These are phyloP conservation scores for Drosophila neoperkinsi DNA, from an alignment of 2,888 invertebrate genomes.

Conservation along the genomic window DNA sequence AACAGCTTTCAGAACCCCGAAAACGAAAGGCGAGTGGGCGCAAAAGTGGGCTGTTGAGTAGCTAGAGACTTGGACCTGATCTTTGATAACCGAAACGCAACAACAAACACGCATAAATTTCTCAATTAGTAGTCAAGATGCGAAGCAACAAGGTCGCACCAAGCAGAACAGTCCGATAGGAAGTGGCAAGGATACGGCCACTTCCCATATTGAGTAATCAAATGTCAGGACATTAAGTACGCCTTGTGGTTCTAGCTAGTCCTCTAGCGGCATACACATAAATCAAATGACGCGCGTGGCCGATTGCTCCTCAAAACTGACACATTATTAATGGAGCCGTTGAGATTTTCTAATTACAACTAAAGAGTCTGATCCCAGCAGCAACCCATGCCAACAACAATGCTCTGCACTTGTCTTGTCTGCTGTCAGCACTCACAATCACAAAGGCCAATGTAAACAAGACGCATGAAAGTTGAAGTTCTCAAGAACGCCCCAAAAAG, in stretches of 20 bases:
- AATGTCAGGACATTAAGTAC: conserved; percentile 63
- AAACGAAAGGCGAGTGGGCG: conserved; percentile 12
- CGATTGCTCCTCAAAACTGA: conserved; percentile 40
- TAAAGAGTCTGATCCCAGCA: conserved; percentile 12
- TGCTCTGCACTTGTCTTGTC: not conserved
- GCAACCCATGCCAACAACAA: not conserved
- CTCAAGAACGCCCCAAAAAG: conserved; percentile 26
- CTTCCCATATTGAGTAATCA: conserved; percentile 65
- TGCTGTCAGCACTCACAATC: conserved; percentile 10
- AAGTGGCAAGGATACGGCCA: conserved; percentile 50
- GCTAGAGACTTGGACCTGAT: conserved; percentile 6
- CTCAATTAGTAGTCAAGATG: conserved; percentile 75
- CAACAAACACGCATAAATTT: conserved; percentile 77
- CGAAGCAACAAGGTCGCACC: conserved; percentile 43
- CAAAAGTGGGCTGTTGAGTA: conserved; percentile 18
- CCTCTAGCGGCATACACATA: conserved; percentile 19
- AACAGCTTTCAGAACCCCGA: conserved; percentile 42
- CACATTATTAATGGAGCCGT: conserved; percentile 54
- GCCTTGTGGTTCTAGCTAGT: conserved; percentile 10
- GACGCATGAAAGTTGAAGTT: conserved; percentile 28
- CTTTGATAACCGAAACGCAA: conserved; percentile 45
- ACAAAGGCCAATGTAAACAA: conserved; percentile 32
- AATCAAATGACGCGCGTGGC: conserved; percentile 38
- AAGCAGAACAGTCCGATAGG: conserved; percentile 38
- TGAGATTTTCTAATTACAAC: conserved; percentile 61